A percentile compares a stretch with the other conserved stretches of the same genome.
Evolutionary conservation across 2,797 vertebrate genomes (phyloP).

Genomic region (Myiothlypis coronata): DNA sequence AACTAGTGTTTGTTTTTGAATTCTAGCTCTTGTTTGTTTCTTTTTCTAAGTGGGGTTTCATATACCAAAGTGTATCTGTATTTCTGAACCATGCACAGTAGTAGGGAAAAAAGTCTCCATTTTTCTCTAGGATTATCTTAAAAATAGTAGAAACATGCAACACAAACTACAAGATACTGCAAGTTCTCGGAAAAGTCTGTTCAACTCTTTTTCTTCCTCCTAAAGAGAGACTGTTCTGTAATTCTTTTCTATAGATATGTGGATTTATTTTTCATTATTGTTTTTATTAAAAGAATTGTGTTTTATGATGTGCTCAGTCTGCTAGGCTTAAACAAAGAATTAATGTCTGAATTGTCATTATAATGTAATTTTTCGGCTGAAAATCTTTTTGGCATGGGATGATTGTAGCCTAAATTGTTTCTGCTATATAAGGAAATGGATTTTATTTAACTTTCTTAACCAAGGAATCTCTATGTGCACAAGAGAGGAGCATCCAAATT

Average conservation of each 20-base stretch:
- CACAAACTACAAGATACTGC: neutral
- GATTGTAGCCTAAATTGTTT: conserved; percentile 22
- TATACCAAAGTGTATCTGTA: neutral
- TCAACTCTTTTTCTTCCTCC: neutral
- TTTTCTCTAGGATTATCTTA: neutral
- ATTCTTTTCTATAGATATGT: neutral
- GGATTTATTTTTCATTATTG: conserved; percentile 31
- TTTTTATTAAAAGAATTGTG: conserved; percentile 23
- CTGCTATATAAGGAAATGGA: conserved; percentile 35
- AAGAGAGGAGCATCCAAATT: neutral
- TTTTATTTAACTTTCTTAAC: conserved; percentile 30
- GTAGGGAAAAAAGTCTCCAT: neutral
- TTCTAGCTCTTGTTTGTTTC: neutral
- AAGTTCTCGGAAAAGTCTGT: neutral
- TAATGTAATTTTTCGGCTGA: conserved; percentile 26
- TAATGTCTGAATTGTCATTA: conserved; percentile 18
- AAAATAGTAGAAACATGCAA: neutral
- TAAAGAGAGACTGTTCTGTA: neutral
- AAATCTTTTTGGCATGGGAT: neutral
- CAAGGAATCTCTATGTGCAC: neutral
- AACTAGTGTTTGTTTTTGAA: neutral
- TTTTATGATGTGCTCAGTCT: neutral
- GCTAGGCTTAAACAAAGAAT: neutral
- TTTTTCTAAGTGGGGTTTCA: neutral
- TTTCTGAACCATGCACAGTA: neutral